Evolutionary conservation across 2,113 vertebrate genomes (phyloP), one percentile per base, ranked within the genome.

Genomic region (Lagopus muta): DNA sequence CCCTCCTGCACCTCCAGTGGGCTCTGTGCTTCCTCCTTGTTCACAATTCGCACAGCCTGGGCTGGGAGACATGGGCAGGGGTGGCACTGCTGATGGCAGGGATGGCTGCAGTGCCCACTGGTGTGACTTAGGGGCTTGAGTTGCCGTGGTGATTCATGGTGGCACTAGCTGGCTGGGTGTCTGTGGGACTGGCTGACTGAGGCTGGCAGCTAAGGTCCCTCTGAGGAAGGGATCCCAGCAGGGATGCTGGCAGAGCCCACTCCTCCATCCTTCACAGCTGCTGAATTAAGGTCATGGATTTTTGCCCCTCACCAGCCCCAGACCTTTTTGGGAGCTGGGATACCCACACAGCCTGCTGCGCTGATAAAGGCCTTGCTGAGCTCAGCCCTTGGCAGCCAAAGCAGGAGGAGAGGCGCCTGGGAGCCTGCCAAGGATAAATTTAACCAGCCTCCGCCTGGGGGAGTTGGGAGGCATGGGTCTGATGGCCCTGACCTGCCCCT

Each of bases 11-110:
- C 95, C 61, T 92, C 85, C 82, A 97, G 94, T 13, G 92, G 97
- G 95, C 96, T 93, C 82, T 97, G 75, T 0, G 73, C 87, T 34
- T 94, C 94, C 58, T 97, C 97, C 93, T 98, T 99, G 94, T 99
- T 98, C 88, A 97, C 52, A 24, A 95, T 80, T n/a, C 52, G 11
- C 69, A 95, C 98, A 0, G 94, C 85, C 50, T 0, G 76, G 22
- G 90, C 96, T 96, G 86, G 10, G 45, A 27, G 34, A 10, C 0
- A 0, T 48, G 54, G 58, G 52, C 0, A 6, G 36, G 40, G 40
- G 42, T 9, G 13, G 28, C 20, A 47, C 10, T 0, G 2, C 38
- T 50, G 66, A 1, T 32, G 80, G 60, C 0, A 0, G 45, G 64
- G 58, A 32, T 27, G 25, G 28, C 1, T 14, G 57, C 2, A 0